Evolutionary conservation across 2,113 vertebrate species (phyloP), one percentile per base, ranked within the genome.

Genomic region (Microcebus lehilahytsara): DNA sequence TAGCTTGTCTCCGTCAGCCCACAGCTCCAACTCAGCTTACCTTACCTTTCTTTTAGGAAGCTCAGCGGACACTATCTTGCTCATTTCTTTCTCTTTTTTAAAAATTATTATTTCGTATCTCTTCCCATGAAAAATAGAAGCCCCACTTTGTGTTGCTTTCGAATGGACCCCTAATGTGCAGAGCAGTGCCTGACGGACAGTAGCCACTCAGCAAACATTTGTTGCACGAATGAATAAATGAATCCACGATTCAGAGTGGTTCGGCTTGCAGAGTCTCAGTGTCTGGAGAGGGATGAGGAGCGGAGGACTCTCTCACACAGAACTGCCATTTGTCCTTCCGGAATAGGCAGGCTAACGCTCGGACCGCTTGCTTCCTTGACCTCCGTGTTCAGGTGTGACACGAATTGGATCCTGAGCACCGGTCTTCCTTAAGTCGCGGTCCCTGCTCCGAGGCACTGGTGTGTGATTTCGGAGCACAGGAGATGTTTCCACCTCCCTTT

Each of bases 371-470:
- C 22, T 53, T 34, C 11, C 46, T 37, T 64, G 30, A 25, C 9
- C 56, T 53, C 72, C 14, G 62, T 7, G 22, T 46, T 74, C 67
- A 46, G n/a, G 30, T 46, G 66, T 66, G 25, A 17, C 0, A 2
- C 1, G 8, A 25, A 6, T 20, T n/a, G 11, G n/a, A 30, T 6
- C 8, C 0, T 7, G 6, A 71, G 1, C 25, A 3, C 19, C 16
- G 19, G 16, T 72, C 27, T 49, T 8, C 9, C 3, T 27, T 3
- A 20, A 22, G 22, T 5, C 64, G 79, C 4, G 3, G 9, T 4
- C 12, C 32, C 34, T 23, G 51, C 34, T 85, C 25, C n/a, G 62
- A 40, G 40, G 11, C 49, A 11, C 51, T n/a, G 8, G 9, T 20
- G 27, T n/a, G 1, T 19, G 22, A 72, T 5, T 58, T 22, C 1